Evolutionary conservation across 2,888 invertebrate species (phyloP).

Genomic region (Spatulosminthurus flaviceps): DNA sequence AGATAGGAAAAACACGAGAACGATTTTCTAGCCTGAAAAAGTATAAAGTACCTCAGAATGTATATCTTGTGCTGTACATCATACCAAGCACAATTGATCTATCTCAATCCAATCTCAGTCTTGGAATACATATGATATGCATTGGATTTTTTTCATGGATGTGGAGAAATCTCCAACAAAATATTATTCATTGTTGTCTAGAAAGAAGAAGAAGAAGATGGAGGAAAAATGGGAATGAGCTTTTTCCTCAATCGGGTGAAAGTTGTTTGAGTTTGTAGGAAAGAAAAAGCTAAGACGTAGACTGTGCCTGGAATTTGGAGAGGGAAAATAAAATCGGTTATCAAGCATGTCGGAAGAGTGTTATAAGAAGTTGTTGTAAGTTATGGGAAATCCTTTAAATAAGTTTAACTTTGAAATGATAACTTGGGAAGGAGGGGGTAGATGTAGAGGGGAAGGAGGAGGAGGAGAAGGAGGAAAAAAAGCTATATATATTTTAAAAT

Average conservation of each 20-base stretch:
- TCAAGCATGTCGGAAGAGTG: too few species aligned
- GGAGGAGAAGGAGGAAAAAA: not conserved
- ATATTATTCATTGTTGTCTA: constrained; percentile 35
- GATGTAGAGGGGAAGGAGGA: not conserved
- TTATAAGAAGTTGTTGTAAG: too few species aligned
- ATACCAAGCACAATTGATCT: constrained; percentile 20
- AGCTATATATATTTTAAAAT: not conserved
- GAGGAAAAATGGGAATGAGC: not conserved
- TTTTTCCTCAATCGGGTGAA: not conserved
- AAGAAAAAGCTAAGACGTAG: not conserved
- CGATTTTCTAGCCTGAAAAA: too few species aligned
- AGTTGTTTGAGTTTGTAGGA: not conserved
- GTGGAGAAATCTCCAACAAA: not conserved
- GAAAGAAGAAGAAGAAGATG: not conserved
- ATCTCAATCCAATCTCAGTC: constrained; percentile 31
- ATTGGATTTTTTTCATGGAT: not conserved
- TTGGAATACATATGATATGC: constrained; percentile 10
- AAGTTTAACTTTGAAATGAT: too few species aligned
- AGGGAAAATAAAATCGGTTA: not conserved
- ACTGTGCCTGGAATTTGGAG: not conserved
- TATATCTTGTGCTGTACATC: not conserved
- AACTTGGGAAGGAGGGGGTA: too few species aligned
- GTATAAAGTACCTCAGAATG: too few species aligned
- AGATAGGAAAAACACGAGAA: too few species aligned
- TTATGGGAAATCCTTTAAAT: too few species aligned